Evolutionary conservation across 2,888 invertebrate species (phyloP), one percentile per base, ranked within the genome.

Genomic region (Drosophila longiperda): DNA sequence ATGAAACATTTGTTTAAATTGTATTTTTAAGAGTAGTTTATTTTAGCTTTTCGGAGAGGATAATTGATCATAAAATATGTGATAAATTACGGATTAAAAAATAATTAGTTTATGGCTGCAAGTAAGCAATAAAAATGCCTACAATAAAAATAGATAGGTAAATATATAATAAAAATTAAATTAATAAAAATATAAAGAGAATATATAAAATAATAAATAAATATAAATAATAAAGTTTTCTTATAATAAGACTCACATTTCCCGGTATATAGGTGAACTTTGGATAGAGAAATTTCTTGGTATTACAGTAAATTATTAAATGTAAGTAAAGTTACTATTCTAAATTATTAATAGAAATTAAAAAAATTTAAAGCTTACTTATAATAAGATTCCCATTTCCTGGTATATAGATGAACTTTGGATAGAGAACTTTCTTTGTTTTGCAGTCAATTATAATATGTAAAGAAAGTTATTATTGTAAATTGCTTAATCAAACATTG

Each of bases 401-500:
- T 29, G 29, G 6, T 6, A 15, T 29, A 12, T 17, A 26, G 20
- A 34, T 32, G 33, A 38, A 20, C 38, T 38, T 38, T n/a, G 8
- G 53, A 9, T n/a, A 6, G n/a, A 42, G 23, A 48, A 49, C 6
- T 33, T 50, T 60, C 48, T 32, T 26, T 34, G 42, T 42, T 49
- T 58, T 36, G 12, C 8, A 49, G 29, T 48, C 36, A 40, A 38
- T 38, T 29, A 9, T 17, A 62, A 50, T 29, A 36, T 38, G 23
- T 8, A 36, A 59, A 50, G 34, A 61, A 84, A 58, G 53, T 72
- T 75, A 54, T 52, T 54, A 40, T 36, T 66, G 23, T 49, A 48
- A 73, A 75, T 75, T 71, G 71, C 65, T 71, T 80, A 72, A 75
- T 80, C 85, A 73, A 80, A 65, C 71, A 76, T 68, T 69, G 70